Evolutionary conservation across 2,888 invertebrate species (phyloP).

Genomic region (Villa cingulata): DNA sequence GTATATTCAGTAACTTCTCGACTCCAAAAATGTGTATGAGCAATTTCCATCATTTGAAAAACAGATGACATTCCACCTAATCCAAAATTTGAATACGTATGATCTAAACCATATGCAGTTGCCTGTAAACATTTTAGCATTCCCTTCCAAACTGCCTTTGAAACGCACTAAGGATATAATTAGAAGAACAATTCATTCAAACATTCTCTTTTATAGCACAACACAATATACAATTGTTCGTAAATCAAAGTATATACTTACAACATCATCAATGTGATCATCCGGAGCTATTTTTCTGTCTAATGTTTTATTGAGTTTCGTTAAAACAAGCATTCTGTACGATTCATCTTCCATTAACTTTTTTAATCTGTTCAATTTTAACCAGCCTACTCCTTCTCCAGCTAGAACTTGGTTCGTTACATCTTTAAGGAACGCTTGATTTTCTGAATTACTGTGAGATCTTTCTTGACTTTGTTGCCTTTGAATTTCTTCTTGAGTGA

Average conservation of each 20-base stretch:
- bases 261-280: conserved; percentile 96
- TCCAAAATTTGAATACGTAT: conserved; percentile 84
- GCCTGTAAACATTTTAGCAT: conserved; percentile 86
- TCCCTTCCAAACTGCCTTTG: conserved; percentile 89
- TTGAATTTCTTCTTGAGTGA: conserved; percentile 51
- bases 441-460: conserved; percentile 69
- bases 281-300: conserved; percentile 87
- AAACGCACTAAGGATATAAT: conserved; percentile 47
- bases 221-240: not conserved
- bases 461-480: conserved; percentile 55
- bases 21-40: conserved; percentile 97
- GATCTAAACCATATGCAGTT: conserved; percentile 79
- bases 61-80: conserved; percentile 95
- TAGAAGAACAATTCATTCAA: not conserved
- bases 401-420: conserved; percentile 41
- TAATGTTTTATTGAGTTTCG: conserved; percentile 85
- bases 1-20: conserved; percentile 59
- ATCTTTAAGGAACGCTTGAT: conserved; percentile 87
- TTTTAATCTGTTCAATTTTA: conserved; percentile 80
- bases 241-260: conserved; percentile 37
- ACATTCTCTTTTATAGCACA: not conserved
- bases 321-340: conserved; percentile 88
- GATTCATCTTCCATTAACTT: conserved; percentile 99
- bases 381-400: conserved; percentile 67
- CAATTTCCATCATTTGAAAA: conserved; percentile 93